phyloP scores from a whole-genome alignment of 2,797 vertebrate species.

The Benthosema pterotum region DNA sequence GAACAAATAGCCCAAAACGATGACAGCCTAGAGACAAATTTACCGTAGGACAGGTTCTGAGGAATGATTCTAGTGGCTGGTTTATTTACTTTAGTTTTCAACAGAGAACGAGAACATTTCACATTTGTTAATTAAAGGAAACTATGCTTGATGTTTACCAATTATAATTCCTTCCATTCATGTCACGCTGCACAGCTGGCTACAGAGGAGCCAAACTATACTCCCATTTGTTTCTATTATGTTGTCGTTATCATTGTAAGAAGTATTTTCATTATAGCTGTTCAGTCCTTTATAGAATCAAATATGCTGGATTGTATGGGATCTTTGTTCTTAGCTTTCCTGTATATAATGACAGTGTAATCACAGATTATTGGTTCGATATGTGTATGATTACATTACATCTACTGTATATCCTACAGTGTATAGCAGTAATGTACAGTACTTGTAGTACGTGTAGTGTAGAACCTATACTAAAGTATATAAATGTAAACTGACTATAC shows the following conservation, averaged over 20 bases:
- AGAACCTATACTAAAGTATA: too few species aligned
- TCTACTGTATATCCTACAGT: too few species aligned
- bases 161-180: neutral
- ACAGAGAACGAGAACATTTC: neutral
- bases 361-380: conserved; percentile 22
- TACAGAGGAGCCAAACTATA: neutral
- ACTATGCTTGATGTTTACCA: neutral
- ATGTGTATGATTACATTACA: too few species aligned
- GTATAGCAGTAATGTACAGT: too few species aligned
- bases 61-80: too few species aligned
- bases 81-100: neutral
- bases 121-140: neutral
- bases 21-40: too few species aligned
- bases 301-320: neutral
- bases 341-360: neutral
- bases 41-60: too few species aligned
- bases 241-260: neutral
- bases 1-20: too few species aligned
- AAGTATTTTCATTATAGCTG: neutral
- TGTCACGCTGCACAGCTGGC: neutral
- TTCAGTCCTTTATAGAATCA: neutral
- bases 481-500: conserved; percentile 12
- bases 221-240: neutral
- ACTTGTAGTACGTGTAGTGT: too few species aligned
- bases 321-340: neutral